Evolutionary conservation across 2,888 invertebrate species (phyloP), one percentile per base, ranked within the genome.

Genomic region (Drosophila kuntzei): DNA sequence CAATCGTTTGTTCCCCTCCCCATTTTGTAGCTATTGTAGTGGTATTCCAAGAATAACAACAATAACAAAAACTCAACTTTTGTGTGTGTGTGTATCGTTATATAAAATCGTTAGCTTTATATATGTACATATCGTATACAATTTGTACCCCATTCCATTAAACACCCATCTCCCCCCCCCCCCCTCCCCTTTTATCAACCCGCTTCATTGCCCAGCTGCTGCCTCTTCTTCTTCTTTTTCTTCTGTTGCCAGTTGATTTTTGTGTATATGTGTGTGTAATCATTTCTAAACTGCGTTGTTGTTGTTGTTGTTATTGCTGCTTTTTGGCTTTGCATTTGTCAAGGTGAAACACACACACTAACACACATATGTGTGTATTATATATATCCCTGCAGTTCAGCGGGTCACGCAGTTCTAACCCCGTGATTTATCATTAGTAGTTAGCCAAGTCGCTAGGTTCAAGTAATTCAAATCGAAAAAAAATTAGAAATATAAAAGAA

Each of bases 311-410:
- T 37, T 59, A 49, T 25, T 64, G 44, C 43, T 72, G 77, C 61
- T 61, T 75, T 78, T 71, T 67, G 58, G 83, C 74, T 76, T 80
- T 80, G 65, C 54, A 71, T 80, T 82, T 84, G 76, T 71, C 87
- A 87, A 84, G 87, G 87, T 84, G 69, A 87, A 68, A 66, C 82
- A 57, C 58, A 62, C 22, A 61, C 39, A 61, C 53, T n/a, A n/a
- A 50, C 16, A 59, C n/a, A 51, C 37, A 76, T 3, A 60, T 9
- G 25, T 20, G 41, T 16, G 32, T n/a, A 27, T 9, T 22, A 27
- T 9, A 27, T 8, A 20, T 25, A 59, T n/a, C n/a, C n/a, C n/a
- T n/a, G n/a, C n/a, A n/a, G n/a, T n/a, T n/a, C n/a, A n/a, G n/a
- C n/a, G n/a, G n/a, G n/a, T n/a, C n/a, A n/a, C n/a, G n/a, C n/a